phyloP scores from a whole-genome alignment of 2,797 vertebrate species.

The Manis javanica region DNA sequence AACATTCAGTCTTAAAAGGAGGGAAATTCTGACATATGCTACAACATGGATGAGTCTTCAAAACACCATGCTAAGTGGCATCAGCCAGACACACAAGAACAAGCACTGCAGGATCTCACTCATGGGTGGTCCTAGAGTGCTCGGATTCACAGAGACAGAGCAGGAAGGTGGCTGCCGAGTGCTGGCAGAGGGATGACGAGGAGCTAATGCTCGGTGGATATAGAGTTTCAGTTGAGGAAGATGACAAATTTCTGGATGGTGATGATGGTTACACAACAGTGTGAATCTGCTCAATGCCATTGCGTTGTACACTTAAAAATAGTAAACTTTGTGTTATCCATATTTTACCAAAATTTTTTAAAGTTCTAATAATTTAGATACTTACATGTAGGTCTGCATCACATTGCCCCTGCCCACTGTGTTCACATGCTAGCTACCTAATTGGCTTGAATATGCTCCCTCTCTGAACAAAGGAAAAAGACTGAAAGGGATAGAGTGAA shows the following conservation, averaged over 20 bases:
- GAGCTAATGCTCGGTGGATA: not conserved
- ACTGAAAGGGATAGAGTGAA: not conserved
- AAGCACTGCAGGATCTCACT: not conserved
- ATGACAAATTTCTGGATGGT: not conserved
- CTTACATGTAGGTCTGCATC: rapidly evolving
- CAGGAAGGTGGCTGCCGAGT: not conserved
- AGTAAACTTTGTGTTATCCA: not conserved
- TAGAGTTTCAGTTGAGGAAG: not conserved
- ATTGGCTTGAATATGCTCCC: not conserved
- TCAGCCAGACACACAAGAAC: not conserved
- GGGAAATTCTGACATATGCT: not conserved
- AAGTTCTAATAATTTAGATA: not conserved
- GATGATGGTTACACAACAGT: not conserved
- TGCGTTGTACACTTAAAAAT: too few species aligned
- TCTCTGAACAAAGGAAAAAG: not conserved
- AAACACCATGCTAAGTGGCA: not conserved
- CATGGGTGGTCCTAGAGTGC: not conserved
- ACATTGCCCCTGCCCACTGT: not conserved
- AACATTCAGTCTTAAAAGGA: not conserved
- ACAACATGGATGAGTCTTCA: not conserved
- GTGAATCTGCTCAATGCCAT: not conserved
- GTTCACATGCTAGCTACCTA: not conserved
- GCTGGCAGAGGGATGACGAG: too few species aligned
- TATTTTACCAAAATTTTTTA: not conserved
- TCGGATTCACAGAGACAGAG: not conserved